Conservation (phyloP, 1,140 invertebrate genomes). For the Drosophila saltans region DNA sequence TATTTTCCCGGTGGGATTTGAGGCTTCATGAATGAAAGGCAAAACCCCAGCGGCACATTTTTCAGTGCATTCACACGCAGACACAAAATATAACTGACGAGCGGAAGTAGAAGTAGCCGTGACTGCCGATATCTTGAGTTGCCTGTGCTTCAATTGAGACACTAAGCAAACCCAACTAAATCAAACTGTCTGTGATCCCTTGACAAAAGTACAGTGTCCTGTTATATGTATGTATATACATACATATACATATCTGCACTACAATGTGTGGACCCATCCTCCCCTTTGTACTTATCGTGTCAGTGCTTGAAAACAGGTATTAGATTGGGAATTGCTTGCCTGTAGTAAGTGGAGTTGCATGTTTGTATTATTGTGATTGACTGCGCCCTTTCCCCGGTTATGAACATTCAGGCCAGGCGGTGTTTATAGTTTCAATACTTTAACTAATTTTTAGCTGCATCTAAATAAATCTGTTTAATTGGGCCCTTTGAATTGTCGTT, state of each 20-base stretch:
- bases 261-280: conserved; percentile 15
- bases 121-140: conserved; percentile 29
- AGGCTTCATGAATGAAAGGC: conserved; percentile 72
- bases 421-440: background rate
- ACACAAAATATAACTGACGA: conserved; percentile 49
- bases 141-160: conserved; percentile 61
- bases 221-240: background rate
- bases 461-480: background rate
- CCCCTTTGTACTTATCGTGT: conserved; percentile 31
- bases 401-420: background rate
- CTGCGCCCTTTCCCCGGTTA: conserved; percentile 11
- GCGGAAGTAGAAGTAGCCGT: conserved; percentile 70
- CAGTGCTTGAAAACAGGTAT: conserved; percentile 36
- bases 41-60: conserved; percentile 48
- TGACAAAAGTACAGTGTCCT: conserved; percentile 30
- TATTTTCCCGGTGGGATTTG: conserved; percentile 76
- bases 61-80: conserved; percentile 36
- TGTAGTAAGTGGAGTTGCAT: conserved; percentile 45
- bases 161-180: conserved; percentile 46
- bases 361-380: conserved; percentile 41
- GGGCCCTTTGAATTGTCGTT: background rate
- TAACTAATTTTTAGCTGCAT: background rate
- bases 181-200: conserved; percentile 37
- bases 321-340: conserved; percentile 42
- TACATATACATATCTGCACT: background rate